Percentiles rank a stretch among this genome's conserved stretches.
Conservation (phyloP, 2,797 vertebrate species). For the Graptemys geographica region DNA sequence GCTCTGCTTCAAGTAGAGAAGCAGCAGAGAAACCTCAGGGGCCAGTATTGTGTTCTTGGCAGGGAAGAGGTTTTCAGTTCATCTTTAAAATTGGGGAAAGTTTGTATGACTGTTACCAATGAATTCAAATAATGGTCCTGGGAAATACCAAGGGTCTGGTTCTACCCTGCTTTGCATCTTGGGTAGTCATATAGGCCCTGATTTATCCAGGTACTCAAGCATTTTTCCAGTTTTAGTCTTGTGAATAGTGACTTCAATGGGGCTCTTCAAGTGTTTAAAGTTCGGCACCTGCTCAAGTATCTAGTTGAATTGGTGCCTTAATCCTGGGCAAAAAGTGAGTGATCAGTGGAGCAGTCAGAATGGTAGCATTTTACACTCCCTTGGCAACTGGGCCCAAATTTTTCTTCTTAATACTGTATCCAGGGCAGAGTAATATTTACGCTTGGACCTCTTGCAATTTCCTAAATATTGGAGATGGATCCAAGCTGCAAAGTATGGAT, state of each 20-base stretch:
- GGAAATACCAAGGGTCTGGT: accelerated
- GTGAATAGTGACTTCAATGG: neutral
- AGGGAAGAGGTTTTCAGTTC: neutral
- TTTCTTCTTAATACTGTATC: neutral
- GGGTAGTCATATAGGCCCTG: accelerated
- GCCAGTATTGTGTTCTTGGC: neutral
- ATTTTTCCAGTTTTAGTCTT: neutral
- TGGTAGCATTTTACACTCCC: neutral
- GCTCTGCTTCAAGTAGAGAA: neutral
- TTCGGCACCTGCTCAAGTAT: neutral
- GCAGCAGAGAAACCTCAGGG: neutral
- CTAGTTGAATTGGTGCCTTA: neutral
- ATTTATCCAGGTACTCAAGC: neutral
- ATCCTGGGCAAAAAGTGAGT: neutral
- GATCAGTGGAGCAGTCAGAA: neutral
- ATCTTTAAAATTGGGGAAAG: neutral
- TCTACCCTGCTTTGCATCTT: accelerated
- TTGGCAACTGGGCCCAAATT: neutral
- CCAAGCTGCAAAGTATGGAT: neutral
- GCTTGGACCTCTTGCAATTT: neutral
- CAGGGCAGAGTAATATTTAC: neutral
- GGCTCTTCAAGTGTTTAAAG: neutral
- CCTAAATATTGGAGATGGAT: neutral
- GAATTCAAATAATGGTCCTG: accelerated
- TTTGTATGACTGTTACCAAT: neutral